These are phyloP conservation scores for Xylota segnis DNA, from an alignment of 2,888 invertebrate genomes.

Conservation along the genomic window DNA sequence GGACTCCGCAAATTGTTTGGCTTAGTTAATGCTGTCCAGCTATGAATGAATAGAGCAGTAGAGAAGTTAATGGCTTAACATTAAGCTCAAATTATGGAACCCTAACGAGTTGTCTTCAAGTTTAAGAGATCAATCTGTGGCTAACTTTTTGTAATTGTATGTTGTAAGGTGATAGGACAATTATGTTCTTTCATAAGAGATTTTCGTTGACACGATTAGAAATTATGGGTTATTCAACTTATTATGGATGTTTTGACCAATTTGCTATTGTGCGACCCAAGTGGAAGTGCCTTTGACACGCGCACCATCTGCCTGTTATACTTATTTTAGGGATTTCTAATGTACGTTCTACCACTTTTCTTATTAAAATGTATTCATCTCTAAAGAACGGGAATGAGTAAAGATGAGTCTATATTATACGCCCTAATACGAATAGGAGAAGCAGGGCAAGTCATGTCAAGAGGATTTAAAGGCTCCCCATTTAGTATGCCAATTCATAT, in stretches of 20 bases:
- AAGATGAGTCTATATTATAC: too few species aligned
- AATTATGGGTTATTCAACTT: background rate
- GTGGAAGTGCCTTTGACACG: too few species aligned
- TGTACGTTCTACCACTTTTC: too few species aligned
- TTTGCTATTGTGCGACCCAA: too few species aligned
- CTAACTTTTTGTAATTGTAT: conserved; percentile 12
- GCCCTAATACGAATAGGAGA: too few species aligned
- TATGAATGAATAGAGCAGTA: background rate
- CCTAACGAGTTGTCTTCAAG: background rate
- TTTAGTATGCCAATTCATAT: too few species aligned
- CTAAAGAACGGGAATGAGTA: too few species aligned
- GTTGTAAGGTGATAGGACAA: background rate
- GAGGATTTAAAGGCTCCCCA: too few species aligned
- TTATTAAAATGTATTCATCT: too few species aligned
- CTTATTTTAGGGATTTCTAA: too few species aligned
- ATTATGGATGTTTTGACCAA: background rate
- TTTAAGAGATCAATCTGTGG: conserved; percentile 13
- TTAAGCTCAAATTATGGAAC: conserved; percentile 18
- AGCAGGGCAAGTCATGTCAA: too few species aligned
- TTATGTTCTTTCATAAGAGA: background rate
- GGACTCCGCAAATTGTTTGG: background rate
- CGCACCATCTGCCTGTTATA: too few species aligned
- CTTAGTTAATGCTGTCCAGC: background rate
- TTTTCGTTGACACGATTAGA: background rate
- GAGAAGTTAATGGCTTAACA: conserved; percentile 26